Conservation (phyloP, 1,140 invertebrate species). For the Papilio helenus region DNA sequence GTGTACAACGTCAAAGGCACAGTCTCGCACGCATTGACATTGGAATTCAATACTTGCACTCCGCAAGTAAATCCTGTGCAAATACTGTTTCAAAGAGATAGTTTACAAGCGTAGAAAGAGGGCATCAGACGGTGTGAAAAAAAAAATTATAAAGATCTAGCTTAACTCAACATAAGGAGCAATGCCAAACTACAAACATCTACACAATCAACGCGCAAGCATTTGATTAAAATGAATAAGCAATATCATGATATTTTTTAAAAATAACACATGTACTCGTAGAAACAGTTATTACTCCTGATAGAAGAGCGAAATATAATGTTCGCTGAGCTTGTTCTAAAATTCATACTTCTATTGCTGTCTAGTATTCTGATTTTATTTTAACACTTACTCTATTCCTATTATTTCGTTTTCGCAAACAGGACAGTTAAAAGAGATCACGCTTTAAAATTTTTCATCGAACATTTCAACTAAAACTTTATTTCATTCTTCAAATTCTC, state of each 20-base stretch:
- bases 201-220: no score
- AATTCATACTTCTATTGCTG: background rate
- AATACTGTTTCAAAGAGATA: background rate
- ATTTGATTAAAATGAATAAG: background rate
- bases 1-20: background rate
- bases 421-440: slow-evolving; percentile 2
- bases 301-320: background rate
- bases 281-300: background rate
- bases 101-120: background rate
- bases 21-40: background rate
- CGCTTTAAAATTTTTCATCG: background rate
- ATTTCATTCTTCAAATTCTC: background rate
- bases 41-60: background rate
- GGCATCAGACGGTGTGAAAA: background rate
- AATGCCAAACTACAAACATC: background rate
- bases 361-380: background rate
- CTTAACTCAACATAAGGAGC: background rate
- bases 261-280: no score
- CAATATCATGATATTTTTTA: background rate
- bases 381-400: background rate
- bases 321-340: background rate
- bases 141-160: background rate
- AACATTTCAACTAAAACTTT: background rate
- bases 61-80: background rate
- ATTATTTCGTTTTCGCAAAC: background rate